Evolutionary conservation across 2,797 vertebrate species (phyloP), one percentile per base, ranked within the genome.

Genomic region (Lepilemur septentrionalis): DNA sequence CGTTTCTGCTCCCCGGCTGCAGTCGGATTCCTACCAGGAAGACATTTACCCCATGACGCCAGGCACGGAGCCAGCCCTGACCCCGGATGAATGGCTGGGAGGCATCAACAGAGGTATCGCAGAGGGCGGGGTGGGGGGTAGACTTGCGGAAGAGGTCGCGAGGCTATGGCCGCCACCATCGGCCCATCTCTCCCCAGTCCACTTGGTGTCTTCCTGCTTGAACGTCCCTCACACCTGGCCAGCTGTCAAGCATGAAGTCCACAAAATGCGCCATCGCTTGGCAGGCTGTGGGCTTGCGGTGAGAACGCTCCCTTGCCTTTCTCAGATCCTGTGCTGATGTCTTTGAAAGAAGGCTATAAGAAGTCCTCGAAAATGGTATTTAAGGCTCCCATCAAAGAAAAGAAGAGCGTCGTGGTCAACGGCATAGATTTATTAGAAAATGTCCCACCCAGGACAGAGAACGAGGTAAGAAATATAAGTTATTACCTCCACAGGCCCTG

Each of bases 11-110:
- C 79, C 91, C n/a, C 2, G 80, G 75, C 96, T 98, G 76, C 97
- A 99, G 99, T 99, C 99, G 0, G 99, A 99, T 98, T 99, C 99
- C 0, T 99, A 99, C 98, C 99, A 99, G 97, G 99, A 99, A 97
- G 99, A 99, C 97, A 99, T 99, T 97, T 99, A 99, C 96, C 99
- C 99, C 13, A 99, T 99, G 99, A 99, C 99, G 0, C 98, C 99
- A 0, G 99, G 99, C 69, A 99, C 98, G 0, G 99, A 99, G 97
- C 99, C 99, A 0, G 99, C 99, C 0, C 98, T 99, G 95, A 99
- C 99, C 0, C 99, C 99, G 0, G 99, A 99, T 0, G 99, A 99
- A 92, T 99, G 99, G 99, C 99, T 99, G 94, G 99, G 99, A 0
- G 99, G 99, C 88, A 98, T 99, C 50, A 99, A 99, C 97, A 98